Percentiles rank a stretch among this genome's conserved stretches.
Conservation (phyloP, 2,113 vertebrate genomes). For the Oncorhynchus mykiss region DNA sequence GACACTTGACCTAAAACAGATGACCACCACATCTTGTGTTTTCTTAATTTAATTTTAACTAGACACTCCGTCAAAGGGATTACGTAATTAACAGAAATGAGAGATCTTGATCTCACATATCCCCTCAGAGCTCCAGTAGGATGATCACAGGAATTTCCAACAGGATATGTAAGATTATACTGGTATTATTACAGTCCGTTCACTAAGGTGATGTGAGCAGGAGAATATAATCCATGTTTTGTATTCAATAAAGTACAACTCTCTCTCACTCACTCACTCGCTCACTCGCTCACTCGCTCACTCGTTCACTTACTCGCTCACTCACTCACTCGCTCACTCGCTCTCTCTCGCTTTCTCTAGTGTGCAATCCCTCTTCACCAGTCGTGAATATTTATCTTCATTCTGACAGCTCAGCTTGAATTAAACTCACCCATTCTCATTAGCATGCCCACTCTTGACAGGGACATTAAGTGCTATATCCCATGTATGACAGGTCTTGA, state of each 20-base stretch:
- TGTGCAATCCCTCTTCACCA: neutral
- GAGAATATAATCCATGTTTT: neutral
- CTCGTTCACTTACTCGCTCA: neutral
- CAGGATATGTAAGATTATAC: neutral
- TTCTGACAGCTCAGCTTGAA: neutral
- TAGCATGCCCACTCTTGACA: neutral
- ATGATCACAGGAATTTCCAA: neutral
- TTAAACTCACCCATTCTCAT: constrained; percentile 4
- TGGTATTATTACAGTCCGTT: constrained; percentile 1
- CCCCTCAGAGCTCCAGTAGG: neutral
- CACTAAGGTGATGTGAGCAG: neutral
- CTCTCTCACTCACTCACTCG: neutral
- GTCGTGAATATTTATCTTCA: constrained; percentile 6
- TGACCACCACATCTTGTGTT: too few species aligned
- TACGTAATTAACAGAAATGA: too few species aligned
- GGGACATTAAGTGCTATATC: constrained; percentile 1
- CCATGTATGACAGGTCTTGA: neutral
- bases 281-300: constrained; percentile 2
- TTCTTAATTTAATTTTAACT: too few species aligned
- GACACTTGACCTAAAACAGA: too few species aligned
- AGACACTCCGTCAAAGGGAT: too few species aligned
- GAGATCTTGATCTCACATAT: too few species aligned
- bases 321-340: neutral
- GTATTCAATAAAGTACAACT: neutral
- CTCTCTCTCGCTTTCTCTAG: neutral